These are phyloP conservation scores for Syrphus vitripennis DNA, from an alignment of 2,888 invertebrate species.

Conservation along the genomic window DNA sequence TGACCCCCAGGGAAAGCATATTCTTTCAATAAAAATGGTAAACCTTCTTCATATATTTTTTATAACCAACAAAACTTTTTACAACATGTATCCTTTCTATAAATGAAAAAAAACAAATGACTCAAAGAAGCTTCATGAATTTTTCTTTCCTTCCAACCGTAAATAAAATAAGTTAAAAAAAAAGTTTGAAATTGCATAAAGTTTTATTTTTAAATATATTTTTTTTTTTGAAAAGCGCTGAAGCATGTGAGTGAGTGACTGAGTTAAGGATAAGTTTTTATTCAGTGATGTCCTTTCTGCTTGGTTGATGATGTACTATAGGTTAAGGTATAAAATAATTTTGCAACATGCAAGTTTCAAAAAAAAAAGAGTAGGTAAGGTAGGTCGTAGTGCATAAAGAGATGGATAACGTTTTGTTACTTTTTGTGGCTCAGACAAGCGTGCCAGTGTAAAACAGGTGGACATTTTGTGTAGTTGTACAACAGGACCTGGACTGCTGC, in stretches of 20 bases:
- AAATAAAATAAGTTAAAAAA: slow-evolving; percentile 23
- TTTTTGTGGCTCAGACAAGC: slow-evolving; percentile 46
- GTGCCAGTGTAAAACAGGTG: slow-evolving; percentile 60
- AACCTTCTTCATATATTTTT: background rate
- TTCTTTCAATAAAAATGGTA: too few relatives aligned
- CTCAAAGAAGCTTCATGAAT: background rate
- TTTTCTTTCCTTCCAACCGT: slow-evolving; percentile 13
- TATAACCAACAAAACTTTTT: background rate
- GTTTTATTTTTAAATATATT: slow-evolving; percentile 6
- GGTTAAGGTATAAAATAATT: slow-evolving; percentile 35
- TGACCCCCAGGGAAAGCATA: too few relatives aligned
- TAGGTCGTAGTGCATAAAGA: background rate
- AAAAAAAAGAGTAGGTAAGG: background rate
- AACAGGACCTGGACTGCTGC: slow-evolving; percentile 46
- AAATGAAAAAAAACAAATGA: background rate
- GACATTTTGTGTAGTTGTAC: slow-evolving; percentile 35
- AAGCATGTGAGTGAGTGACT: slow-evolving; percentile 44
- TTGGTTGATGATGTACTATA: slow-evolving; percentile 9
- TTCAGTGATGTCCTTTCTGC: slow-evolving; percentile 36
- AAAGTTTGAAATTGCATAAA: slow-evolving; percentile 53
- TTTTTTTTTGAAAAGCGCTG: slow-evolving; percentile 20
- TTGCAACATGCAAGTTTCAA: background rate
- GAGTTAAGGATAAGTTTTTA: slow-evolving; percentile 28
- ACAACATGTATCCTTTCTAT: background rate
- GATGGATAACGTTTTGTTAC: slow-evolving; percentile 11